Evolutionary conservation across 2,797 vertebrate genomes (phyloP), one percentile per base, ranked within the genome.

Genomic region (Lophius americanus): DNA sequence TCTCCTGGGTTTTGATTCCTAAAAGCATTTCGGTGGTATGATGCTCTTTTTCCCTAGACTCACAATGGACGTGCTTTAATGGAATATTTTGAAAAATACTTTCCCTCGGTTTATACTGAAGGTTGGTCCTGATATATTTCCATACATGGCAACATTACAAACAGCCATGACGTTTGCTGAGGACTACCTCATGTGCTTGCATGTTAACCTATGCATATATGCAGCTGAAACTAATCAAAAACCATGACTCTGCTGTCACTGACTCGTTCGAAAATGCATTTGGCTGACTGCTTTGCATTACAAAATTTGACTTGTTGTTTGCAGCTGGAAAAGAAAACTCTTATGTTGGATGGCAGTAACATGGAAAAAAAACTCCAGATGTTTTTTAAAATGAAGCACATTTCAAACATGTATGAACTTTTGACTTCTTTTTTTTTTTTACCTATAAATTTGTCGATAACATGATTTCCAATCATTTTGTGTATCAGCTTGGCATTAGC

Each of bases 401-500:
- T 12, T 43, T 33, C 54, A 7, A 47, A n/a, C 4, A 47, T n/a
- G n/a, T n/a, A 47, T 47, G 13, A 47, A 6, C 6, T 47, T 4
- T 7, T n/a, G 6, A 2, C 5, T 4, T 44, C 10, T 10, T 11
- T 4, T 11, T 11, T 4, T 11, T 10, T 44, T 23, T 51, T 48
- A 42, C 55, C 3, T 8, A 3, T 44, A 44, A 12, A 44, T 44
- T 10, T 44, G 43, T 44, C 23, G 23, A 23, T 23, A 23, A 23
- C 23, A 23, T 23, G 23, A 23, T 23, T 23, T 23, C 23, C 23
- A 23, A 23, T 23, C 23, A 41, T 5, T 41, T 41, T 41, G 39
- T 41, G 39, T 41, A 2, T 75, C 55, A 69, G 35, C 57, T 63
- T 43, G 48, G 23, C 8, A 33, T 35, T 46, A 68, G 43, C 70